Base-by-base conservation (phyloP, 53 echinoderm and acorn worm species). In the Temnopleurus reevesii region DNA sequence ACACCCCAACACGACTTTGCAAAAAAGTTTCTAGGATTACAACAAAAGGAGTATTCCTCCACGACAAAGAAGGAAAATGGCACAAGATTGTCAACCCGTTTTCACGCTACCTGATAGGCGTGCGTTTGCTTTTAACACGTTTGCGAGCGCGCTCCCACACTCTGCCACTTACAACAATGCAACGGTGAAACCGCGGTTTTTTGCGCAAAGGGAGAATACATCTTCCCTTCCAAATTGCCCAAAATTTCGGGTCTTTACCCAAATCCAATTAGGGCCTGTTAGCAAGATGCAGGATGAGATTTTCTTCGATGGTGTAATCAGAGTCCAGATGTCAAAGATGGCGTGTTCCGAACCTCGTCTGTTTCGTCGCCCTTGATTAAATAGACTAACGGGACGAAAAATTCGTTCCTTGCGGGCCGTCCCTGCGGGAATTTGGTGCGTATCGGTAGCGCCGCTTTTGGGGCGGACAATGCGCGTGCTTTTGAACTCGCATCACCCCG, bases 201-300 rank as follows among this genome's bases (percentile, higher is more conserved):
- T 79, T 8, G 46, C 49, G 79, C 79, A 79, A 79, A 79, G 79
- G 30, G 49, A 28, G 21, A 71, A n/a, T 71, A 41, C 71, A 49
- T 79, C 49, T 79, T 79, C 79, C 46, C 30, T 79, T 79, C 31
- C 79, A 79, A 79, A 79, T 79, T 79, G 79, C 46, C 79, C 46
- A 30, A 55, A 83, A 53, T 83, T 55, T 56, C 55, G 83, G 23
- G 36, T 83, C 83, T 83, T 55, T 83, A 55, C 83, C 53, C 23
- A 83, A 83, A 83, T 83, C 83, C 83, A 83, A 83, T 83, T 83
- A 83, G 33, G 31, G 55, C 36, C 83, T 83, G 54, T 83, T 83
- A 55, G 83, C 83, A 83, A 83, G 83, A 55, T 83, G 55, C 33
- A 55, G 81, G 8, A 81, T 81, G 49, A 81, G 53, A 55, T 83